These are phyloP conservation scores for Ctenopoma kingsleyae DNA, from an alignment of 2,797 vertebrate genomes.

Conservation along the genomic window DNA sequence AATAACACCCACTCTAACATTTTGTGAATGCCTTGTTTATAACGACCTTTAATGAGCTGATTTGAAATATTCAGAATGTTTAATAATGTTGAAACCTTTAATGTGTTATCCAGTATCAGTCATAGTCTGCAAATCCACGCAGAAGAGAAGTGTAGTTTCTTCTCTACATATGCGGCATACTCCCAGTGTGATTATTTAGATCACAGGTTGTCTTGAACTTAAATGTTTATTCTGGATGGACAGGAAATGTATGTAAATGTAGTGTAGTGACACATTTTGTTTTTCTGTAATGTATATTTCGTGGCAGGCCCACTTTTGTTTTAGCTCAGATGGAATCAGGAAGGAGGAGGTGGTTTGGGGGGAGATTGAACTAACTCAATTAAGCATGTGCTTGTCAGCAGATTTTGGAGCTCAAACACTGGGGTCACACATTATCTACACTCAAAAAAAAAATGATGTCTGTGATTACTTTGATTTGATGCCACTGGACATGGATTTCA, in stretches of 20 bases:
- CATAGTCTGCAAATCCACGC: constrained; percentile 14
- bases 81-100: constrained; percentile 15
- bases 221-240: constrained; percentile 24
- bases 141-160: constrained; percentile 1
- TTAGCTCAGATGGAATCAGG: constrained; percentile 15
- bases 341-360: background rate
- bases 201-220: constrained; percentile 33
- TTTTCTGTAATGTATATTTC: constrained; percentile 1
- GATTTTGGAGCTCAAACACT: constrained; percentile 35
- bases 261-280: constrained; percentile 1
- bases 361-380: constrained; percentile 43
- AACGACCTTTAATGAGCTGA: constrained; percentile 26
- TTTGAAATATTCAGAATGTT: constrained; percentile 35
- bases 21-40: constrained; percentile 35
- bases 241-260: constrained; percentile 35
- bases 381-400: constrained; percentile 41
- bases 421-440: constrained; percentile 32
- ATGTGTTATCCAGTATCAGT: background rate
- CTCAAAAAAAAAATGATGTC: constrained; percentile 29
- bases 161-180: background rate
- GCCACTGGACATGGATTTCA: constrained; percentile 9
- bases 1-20: constrained; percentile 56
- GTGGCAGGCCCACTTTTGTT: constrained; percentile 6
- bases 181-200: constrained; percentile 22
- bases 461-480: constrained; percentile 37